Conservation (phyloP, 1,140 invertebrate species). For the Drosophila yakuba region DNA sequence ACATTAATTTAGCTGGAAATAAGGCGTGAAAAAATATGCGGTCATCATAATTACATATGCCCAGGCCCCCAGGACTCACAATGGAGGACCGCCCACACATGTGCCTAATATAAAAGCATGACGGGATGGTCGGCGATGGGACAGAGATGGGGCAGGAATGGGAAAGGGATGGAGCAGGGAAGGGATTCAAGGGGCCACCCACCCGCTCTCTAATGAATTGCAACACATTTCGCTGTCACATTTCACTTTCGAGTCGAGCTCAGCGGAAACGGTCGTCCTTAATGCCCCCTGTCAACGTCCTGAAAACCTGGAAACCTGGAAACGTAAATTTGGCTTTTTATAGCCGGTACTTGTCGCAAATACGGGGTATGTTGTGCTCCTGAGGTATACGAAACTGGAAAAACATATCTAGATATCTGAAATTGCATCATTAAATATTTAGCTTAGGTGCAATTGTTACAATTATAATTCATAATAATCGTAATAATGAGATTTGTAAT, state of each 20-base stretch:
- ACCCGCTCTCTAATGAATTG: conserved; percentile 73
- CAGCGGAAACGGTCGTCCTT: conserved; percentile 50
- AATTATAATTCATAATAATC: too few species aligned
- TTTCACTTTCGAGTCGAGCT: conserved; percentile 55
- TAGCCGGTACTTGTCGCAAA: conserved; percentile 1
- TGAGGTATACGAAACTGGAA: too few species aligned
- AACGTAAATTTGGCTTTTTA: conserved; percentile 31
- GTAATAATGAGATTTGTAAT: too few species aligned
- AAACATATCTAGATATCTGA: too few species aligned
- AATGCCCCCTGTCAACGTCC: conserved; percentile 47
- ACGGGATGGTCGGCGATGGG: conserved; percentile 4
- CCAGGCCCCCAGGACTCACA: neutral
- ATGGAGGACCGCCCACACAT: conserved; percentile 9
- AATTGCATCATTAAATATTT: too few species aligned
- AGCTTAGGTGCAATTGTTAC: too few species aligned
- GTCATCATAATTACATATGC: conserved; percentile 72
- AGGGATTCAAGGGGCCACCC: neutral
- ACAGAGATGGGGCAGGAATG: neutral
- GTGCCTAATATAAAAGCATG: conserved; percentile 37
- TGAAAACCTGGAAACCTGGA: conserved; percentile 4
- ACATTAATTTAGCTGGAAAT: conserved; percentile 55
- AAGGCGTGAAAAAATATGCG: conserved; percentile 60
- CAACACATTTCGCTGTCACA: conserved; percentile 65
- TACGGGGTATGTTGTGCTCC: neutral
- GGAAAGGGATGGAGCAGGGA: neutral